Percentiles rank a stretch among this genome's conserved stretches.
Conservation (phyloP, 2,113 vertebrate species). For the Centropus unirufus region DNA sequence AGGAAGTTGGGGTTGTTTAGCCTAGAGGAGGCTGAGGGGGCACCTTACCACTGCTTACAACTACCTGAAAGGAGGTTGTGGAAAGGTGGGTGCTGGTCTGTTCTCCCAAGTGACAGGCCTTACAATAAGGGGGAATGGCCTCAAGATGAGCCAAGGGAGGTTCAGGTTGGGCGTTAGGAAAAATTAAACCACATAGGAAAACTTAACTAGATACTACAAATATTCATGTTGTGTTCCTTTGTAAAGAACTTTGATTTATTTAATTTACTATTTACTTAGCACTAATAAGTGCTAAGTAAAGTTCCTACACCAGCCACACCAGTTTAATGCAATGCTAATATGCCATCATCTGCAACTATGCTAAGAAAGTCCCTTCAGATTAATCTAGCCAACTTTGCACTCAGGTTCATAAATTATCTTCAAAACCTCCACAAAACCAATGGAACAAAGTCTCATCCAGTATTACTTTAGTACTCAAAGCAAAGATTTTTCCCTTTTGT, state of each 20-base stretch:
- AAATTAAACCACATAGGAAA: too few relatives aligned
- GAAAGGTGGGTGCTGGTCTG: too few relatives aligned
- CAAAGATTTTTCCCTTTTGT: background rate
- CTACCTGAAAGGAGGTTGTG: too few relatives aligned
- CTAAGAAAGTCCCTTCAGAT: background rate
- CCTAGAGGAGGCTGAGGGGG: too few relatives aligned
- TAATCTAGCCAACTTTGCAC: background rate
- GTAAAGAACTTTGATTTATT: background rate
- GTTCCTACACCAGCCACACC: background rate
- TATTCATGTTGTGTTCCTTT: fast-evolving
- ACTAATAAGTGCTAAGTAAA: background rate
- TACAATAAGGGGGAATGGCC: too few relatives aligned
- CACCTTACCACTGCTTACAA: too few relatives aligned
- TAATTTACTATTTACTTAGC: too few relatives aligned
- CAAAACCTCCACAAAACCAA: background rate
- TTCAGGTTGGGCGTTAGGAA: too few relatives aligned
- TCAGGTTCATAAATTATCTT: background rate
- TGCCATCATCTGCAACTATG: background rate
- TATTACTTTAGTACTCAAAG: background rate
- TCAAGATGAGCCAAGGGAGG: too few relatives aligned
- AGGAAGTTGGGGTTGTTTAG: too few relatives aligned
- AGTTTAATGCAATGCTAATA: background rate
- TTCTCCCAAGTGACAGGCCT: too few relatives aligned
- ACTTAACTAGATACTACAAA: background rate
- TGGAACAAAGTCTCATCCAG: background rate